Percentiles rank a stretch among this genome's conserved stretches.
These are phyloP conservation scores for Congeria kusceri DNA, from an alignment of 2,888 invertebrate species.

Conservation along the genomic window DNA sequence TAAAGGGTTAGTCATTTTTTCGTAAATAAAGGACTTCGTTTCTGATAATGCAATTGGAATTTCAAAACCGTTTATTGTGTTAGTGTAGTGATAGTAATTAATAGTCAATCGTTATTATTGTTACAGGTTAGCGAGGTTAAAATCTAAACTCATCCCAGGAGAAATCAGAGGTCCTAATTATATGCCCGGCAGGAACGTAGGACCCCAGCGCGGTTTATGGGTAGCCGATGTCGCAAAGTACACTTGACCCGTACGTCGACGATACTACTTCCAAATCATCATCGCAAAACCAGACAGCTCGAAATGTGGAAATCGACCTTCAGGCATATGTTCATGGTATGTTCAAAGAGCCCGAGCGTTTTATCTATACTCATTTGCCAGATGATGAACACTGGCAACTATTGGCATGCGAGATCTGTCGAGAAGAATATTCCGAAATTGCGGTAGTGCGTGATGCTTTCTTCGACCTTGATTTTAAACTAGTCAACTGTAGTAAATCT, in stretches of 20 bases:
- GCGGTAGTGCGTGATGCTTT: constrained; percentile 42
- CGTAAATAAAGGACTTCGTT: too few relatives aligned
- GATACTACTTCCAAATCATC: background rate
- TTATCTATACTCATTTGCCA: constrained; percentile 53
- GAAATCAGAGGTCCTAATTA: constrained; percentile 37
- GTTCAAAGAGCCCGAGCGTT: constrained; percentile 56
- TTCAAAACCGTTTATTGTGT: too few relatives aligned
- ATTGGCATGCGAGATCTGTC: constrained; percentile 44
- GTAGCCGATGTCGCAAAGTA: constrained; percentile 47
- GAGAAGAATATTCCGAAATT: constrained; percentile 42
- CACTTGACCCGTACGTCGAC: constrained; percentile 46
- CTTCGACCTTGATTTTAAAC: constrained; percentile 39
- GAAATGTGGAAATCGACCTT: background rate
- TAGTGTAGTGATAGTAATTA: too few relatives aligned
- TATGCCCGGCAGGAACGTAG: constrained; percentile 36
- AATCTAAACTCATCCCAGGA: constrained; percentile 50
- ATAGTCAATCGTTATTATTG: too few relatives aligned
- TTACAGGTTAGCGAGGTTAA: constrained; percentile 48
- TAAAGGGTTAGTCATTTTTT: too few relatives aligned
- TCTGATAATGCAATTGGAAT: too few relatives aligned
- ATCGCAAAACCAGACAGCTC: background rate
- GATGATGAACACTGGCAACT: constrained; percentile 61
- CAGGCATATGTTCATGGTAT: constrained; percentile 18
- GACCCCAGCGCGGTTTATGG: constrained; percentile 42
- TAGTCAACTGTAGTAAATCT: constrained; percentile 34